A percentile compares a stretch with the other conserved stretches of the same genome.
Evolutionary conservation across 2,113 vertebrate genomes (phyloP).

Genomic region (Thalassarche chlororhynchos): DNA sequence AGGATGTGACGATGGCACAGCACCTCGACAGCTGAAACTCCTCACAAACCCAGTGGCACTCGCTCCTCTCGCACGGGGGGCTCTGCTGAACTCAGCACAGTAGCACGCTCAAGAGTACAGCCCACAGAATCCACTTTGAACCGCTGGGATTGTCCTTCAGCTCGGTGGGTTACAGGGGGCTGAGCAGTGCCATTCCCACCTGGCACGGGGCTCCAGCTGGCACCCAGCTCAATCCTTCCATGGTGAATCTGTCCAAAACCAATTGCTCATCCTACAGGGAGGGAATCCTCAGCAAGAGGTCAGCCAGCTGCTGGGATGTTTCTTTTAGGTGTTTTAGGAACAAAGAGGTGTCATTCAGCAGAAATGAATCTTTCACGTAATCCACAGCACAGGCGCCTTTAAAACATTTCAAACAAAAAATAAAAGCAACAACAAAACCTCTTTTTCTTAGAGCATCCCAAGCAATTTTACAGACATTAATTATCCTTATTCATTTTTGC

Average conservation of each 20-base stretch:
- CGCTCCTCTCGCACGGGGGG: accelerated
- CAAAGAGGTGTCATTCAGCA: not conserved
- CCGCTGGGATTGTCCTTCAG: not conserved
- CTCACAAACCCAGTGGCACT: not conserved
- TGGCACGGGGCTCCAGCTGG: not conserved
- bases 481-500: conserved; percentile 35
- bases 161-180: accelerated
- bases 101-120: not conserved
- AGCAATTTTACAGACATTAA: conserved; percentile 50
- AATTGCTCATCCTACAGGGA: not conserved
- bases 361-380: not conserved
- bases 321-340: not conserved
- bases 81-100: not conserved
- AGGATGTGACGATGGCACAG: not conserved
- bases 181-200: not conserved
- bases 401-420: not conserved
- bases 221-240: not conserved
- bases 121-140: not conserved
- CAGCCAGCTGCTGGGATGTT: not conserved
- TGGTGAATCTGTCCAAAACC: not conserved
- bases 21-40: not conserved
- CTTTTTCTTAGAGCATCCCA: not conserved
- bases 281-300: not conserved
- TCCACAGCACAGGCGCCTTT: not conserved
- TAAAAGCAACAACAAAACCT: not conserved